phyloP scores from a whole-genome alignment of 2,797 vertebrate genomes.

The Enteromius treurensis region DNA sequence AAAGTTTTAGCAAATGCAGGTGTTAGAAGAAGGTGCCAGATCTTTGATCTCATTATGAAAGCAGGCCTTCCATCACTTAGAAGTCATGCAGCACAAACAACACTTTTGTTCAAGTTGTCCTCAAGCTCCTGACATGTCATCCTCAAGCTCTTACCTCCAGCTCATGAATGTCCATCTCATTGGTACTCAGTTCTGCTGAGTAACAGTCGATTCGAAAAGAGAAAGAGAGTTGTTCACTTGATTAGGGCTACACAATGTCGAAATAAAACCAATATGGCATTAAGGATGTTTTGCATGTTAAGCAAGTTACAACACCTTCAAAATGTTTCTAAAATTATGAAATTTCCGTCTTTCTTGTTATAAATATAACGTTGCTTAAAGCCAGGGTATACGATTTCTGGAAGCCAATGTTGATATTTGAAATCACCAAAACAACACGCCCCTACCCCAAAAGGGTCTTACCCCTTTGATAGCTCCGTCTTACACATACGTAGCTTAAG shows the following conservation, averaged over 20 bases:
- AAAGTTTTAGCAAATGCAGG: constrained; percentile 40
- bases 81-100: constrained; percentile 41
- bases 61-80: constrained; percentile 47
- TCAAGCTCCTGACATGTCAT: background rate
- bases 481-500: too few relatives aligned
- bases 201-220: background rate
- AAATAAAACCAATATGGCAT: background rate
- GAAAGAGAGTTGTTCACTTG: background rate
- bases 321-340: too few relatives aligned
- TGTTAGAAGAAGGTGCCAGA: constrained; percentile 33
- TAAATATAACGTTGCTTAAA: too few relatives aligned
- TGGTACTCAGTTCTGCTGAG: background rate
- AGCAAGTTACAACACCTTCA: background rate
- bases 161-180: background rate
- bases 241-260: background rate
- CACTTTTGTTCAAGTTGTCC: constrained; percentile 40
- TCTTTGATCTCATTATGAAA: constrained; percentile 61
- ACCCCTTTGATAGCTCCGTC: too few relatives aligned
- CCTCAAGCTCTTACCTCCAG: background rate
- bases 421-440: too few relatives aligned
- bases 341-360: too few relatives aligned
- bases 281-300: too few relatives aligned
- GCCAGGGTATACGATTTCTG: too few relatives aligned
- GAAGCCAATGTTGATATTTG: too few relatives aligned
- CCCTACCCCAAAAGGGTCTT: too few relatives aligned